phyloP scores from a whole-genome alignment of 1,140 invertebrate genomes.

The Spodoptera frugiperda region DNA sequence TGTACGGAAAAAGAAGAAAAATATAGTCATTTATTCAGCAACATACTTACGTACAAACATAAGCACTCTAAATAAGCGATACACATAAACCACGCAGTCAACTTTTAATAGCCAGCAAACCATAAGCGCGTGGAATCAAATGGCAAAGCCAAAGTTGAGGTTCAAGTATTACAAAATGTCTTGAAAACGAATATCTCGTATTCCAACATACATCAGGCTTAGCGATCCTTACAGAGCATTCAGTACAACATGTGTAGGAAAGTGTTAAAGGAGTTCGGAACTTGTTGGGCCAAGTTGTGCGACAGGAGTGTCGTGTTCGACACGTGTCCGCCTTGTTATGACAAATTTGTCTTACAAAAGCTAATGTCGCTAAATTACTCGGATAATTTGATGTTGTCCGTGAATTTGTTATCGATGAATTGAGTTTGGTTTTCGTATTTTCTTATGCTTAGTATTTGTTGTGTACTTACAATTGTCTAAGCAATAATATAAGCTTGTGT shows the following conservation, averaged over 20 bases:
- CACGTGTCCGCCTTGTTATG: slow-evolving; percentile 33
- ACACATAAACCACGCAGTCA: too few relatives aligned
- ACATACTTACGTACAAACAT: too few relatives aligned
- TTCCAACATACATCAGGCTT: slow-evolving; percentile 35
- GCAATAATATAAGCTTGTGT: too few relatives aligned
- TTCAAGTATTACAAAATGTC: background rate
- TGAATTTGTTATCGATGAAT: background rate
- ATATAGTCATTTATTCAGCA: too few relatives aligned
- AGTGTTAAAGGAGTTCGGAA: slow-evolving; percentile 41
- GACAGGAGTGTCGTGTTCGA: slow-evolving; percentile 40
- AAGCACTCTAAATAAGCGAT: too few relatives aligned
- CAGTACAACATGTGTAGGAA: slow-evolving; percentile 23
- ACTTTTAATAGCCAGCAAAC: too few relatives aligned
- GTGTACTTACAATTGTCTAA: too few relatives aligned
- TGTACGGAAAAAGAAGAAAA: too few relatives aligned
- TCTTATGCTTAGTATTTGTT: too few relatives aligned
- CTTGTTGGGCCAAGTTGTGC: slow-evolving; percentile 27
- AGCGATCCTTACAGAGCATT: slow-evolving; percentile 17
- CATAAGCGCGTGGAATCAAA: background rate
- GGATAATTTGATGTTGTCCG: background rate
- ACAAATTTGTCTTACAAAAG: slow-evolving; percentile 9
- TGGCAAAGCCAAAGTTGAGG: background rate
- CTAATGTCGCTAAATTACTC: slow-evolving; percentile 2
- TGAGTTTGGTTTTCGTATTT: background rate
- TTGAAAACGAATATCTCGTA: slow-evolving; percentile 26